Evolutionary conservation across 2,113 vertebrate genomes (phyloP).

Genomic region (Zonotrichia leucophrys): DNA sequence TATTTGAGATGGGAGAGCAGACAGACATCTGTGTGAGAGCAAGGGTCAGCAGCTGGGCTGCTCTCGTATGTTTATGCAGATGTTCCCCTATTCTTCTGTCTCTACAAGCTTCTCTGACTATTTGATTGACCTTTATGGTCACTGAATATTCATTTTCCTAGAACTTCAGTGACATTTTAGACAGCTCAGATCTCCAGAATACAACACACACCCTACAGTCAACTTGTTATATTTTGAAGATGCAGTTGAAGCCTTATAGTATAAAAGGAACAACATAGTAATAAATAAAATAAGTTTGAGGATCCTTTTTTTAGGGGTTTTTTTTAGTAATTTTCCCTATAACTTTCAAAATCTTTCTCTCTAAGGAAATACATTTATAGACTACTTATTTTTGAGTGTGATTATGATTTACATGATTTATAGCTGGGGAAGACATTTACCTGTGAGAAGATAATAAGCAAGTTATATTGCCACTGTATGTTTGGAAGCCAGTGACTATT

Average conservation of each 20-base stretch:
- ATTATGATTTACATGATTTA: neutral
- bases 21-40: neutral
- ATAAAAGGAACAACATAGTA: neutral
- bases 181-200: neutral
- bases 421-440: rapidly evolving
- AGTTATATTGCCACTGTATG: rapidly evolving
- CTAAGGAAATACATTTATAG: neutral
- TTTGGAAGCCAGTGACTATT: neutral
- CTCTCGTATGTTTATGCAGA: neutral
- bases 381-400: neutral
- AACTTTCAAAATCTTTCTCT: neutral
- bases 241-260: neutral
- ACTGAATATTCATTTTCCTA: neutral
- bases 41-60: neutral
- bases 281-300: neutral
- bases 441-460: neutral
- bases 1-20: neutral
- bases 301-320: rapidly evolving
- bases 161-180: neutral
- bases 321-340: neutral
- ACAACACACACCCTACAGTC: neutral
- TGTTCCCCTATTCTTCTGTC: neutral
- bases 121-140: neutral
- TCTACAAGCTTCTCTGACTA: neutral
- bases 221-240: neutral